Evolutionary conservation across 2,888 invertebrate species (phyloP).

Genomic region (Lithodes maja): DNA sequence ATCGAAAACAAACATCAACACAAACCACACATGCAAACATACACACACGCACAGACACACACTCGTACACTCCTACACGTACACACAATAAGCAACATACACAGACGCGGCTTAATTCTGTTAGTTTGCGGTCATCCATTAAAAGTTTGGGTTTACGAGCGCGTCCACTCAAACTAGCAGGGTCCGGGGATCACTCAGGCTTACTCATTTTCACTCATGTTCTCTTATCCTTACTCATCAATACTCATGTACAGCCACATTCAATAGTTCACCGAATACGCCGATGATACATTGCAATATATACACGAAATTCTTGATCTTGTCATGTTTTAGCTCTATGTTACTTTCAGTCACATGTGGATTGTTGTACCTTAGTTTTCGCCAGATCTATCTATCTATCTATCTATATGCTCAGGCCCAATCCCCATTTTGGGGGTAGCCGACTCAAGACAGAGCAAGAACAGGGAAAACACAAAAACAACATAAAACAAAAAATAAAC

Average conservation of each 20-base stretch:
- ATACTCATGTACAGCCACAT: neutral
- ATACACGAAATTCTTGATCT: too few species aligned
- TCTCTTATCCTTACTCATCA: constrained; percentile 2
- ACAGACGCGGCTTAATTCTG: constrained; percentile 13
- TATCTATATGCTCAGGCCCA: too few species aligned
- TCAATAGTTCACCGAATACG: neutral
- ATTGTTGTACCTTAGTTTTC: too few species aligned
- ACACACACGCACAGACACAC: constrained; percentile 17
- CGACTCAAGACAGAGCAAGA: too few species aligned
- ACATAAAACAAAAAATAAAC: too few species aligned
- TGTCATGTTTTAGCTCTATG: too few species aligned
- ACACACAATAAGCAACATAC: constrained; percentile 6
- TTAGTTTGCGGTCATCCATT: constrained; percentile 17
- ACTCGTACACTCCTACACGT: neutral
- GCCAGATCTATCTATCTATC: too few species aligned
- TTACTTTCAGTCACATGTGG: too few species aligned
- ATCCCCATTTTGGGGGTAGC: too few species aligned
- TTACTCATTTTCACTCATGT: neutral
- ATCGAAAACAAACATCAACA: too few species aligned
- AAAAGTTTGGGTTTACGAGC: constrained; percentile 11
- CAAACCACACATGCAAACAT: neutral
- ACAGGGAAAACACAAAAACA: too few species aligned
- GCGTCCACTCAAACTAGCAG: constrained; percentile 11
- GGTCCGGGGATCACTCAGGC: constrained; percentile 11
- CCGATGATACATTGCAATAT: too few species aligned